Evolutionary conservation across 37 sponge, comb jelly and placozoan species (phyloP).

Genomic region (Chondrosia reniformis): DNA sequence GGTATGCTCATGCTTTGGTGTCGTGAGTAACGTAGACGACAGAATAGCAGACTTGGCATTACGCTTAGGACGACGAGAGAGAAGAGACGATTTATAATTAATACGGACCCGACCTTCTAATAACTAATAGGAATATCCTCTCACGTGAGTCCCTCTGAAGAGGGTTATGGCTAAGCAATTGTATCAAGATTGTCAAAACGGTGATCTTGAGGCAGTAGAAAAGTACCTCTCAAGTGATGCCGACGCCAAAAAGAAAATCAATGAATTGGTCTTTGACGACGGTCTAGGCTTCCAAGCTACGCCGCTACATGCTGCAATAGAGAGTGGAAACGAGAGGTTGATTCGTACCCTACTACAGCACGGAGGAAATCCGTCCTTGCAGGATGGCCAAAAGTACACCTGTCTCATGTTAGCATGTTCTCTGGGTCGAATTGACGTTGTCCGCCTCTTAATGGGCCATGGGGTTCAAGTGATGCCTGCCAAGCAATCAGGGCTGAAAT

Average conservation of each 20-base stretch:
- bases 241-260: slow-evolving; percentile 51
- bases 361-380: slow-evolving; percentile 36
- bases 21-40: too few relatives aligned
- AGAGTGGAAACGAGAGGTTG: slow-evolving; percentile 45
- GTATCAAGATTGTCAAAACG: slow-evolving; percentile 34
- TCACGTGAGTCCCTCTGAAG: too few relatives aligned
- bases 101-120: too few relatives aligned
- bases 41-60: too few relatives aligned
- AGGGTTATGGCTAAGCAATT: slow-evolving; percentile 29
- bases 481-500: slow-evolving; percentile 30
- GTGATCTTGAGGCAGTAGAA: slow-evolving; percentile 55
- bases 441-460: slow-evolving; percentile 50
- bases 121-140: too few relatives aligned
- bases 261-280: slow-evolving; percentile 42
- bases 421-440: slow-evolving; percentile 47
- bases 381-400: slow-evolving; percentile 69
- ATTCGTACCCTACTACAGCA: slow-evolving; percentile 57
- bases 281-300: slow-evolving; percentile 37
- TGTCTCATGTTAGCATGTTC: slow-evolving; percentile 72
- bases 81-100: too few relatives aligned
- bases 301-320: slow-evolving; percentile 68
- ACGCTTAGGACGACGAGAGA: too few relatives aligned
- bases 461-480: slow-evolving; percentile 47
- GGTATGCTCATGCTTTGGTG: too few relatives aligned
- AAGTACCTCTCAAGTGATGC: slow-evolving; percentile 66